Conservation (phyloP, 2,888 invertebrate species). For the Amiota minor region DNA sequence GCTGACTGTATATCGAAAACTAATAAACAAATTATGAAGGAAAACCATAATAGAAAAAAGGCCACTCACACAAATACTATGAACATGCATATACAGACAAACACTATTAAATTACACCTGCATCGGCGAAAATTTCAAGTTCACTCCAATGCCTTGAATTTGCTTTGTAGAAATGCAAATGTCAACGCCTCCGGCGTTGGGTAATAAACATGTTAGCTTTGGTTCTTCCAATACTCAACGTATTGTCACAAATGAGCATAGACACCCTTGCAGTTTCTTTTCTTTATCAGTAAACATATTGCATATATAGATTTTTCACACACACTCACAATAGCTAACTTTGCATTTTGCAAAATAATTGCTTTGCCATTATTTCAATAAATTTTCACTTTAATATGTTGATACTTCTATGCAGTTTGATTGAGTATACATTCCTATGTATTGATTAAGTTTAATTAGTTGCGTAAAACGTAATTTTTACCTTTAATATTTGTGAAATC, state of each 20-base stretch:
- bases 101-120: neutral
- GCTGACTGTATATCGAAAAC: neutral
- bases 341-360: slow-evolving; percentile 23
- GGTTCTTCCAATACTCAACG: neutral
- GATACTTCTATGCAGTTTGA: neutral
- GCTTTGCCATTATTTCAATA: neutral
- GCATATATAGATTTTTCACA: slow-evolving; percentile 58
- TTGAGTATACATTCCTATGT: neutral
- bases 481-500: slow-evolving; percentile 1
- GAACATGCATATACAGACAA: neutral
- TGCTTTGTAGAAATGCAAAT: neutral
- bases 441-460: neutral
- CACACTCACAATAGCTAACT: slow-evolving; percentile 24
- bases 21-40: slow-evolving; percentile 10
- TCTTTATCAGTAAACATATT: slow-evolving; percentile 51
- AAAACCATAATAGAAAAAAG: neutral
- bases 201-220: neutral
- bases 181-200: neutral
- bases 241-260: neutral
- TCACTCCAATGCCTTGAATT: slow-evolving; percentile 34
- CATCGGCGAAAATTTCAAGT: slow-evolving; percentile 27
- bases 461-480: neutral
- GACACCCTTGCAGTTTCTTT: slow-evolving; percentile 41
- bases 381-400: neutral
- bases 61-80: neutral